Base-by-base conservation (phyloP, 2,888 invertebrate genomes). In the Mythimna pallens region DNA sequence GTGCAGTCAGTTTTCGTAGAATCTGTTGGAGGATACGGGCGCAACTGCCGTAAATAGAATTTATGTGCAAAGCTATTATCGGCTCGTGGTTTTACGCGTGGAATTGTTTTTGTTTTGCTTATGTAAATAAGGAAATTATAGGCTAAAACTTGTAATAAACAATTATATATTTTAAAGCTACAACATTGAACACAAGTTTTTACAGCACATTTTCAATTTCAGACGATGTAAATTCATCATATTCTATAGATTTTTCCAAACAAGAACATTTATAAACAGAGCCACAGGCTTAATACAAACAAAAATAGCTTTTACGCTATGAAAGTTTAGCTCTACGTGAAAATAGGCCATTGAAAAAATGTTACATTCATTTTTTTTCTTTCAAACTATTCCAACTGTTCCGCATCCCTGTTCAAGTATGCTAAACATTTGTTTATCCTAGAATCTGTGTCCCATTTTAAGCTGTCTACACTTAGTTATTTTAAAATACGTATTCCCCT, bases 1-100 rank as follows among this genome's bases (percentile, higher is more conserved):
- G 40, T 78, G 66, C 76, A 73, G 63, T 80, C 68, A 73, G 73
- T 78, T 76, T 86, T 83, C 81, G 76, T 62, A 81, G 79, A 84
- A 83, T 70, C 17, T 67, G 54, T 66, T 62, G 40, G 36, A 65
- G 73, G 70, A 73, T 76, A 76, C 65, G 65, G 61, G 75, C 78
- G 82, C 77, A 79, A 65, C 58, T 73, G 78, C 70, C 81, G 64
- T 52, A 79, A 84, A 82, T 82, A 78, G 78, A 73, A 52, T 63
- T n/a, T 61, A 72, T 63, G 50, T 74, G 57, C 77, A 76, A 66
- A 25, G 30, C 59, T 20, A 70, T 73, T 79, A 82, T 84, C 70
- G 66, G 43, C 7, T 59, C 20, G 65, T 55, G 77, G 75, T 78
- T 79, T 74, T 74, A 58, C 66, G 63, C 74, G 40, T 65, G 58